phyloP scores from a whole-genome alignment of 64 coral and sea anemone species.

The Montipora cactus region DNA sequence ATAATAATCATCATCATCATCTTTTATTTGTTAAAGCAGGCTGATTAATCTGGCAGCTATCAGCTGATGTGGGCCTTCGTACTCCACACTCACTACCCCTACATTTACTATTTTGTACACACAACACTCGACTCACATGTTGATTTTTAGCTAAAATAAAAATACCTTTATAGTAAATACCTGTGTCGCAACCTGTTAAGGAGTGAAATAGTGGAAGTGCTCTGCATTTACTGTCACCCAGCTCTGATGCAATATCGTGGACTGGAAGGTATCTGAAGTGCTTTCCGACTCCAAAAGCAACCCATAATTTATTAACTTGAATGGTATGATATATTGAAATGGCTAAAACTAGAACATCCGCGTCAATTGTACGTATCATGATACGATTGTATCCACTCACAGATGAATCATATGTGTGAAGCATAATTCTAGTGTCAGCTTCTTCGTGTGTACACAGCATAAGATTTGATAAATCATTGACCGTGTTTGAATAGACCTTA shows the following conservation, averaged over 20 bases:
- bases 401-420: constrained; percentile 3
- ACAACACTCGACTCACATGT: background rate
- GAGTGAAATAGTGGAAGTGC: background rate
- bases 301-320: background rate
- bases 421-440: constrained; percentile 36
- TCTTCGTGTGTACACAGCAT: constrained; percentile 3
- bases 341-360: constrained; percentile 29
- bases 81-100: background rate
- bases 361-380: constrained; percentile 9
- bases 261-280: constrained; percentile 52
- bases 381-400: background rate
- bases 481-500: background rate
- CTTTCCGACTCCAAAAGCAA: background rate
- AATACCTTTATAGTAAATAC: background rate
- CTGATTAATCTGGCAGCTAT: too few relatives aligned
- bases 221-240: background rate
- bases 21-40: too few relatives aligned
- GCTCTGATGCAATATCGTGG: background rate
- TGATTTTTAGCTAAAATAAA: background rate
- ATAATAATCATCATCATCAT: background rate
- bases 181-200: background rate
- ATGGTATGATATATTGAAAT: background rate
- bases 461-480: background rate
- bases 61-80: background rate
- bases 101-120: background rate